Conservation (phyloP, 1,140 invertebrate species). For the Hypothenemus hampei region DNA sequence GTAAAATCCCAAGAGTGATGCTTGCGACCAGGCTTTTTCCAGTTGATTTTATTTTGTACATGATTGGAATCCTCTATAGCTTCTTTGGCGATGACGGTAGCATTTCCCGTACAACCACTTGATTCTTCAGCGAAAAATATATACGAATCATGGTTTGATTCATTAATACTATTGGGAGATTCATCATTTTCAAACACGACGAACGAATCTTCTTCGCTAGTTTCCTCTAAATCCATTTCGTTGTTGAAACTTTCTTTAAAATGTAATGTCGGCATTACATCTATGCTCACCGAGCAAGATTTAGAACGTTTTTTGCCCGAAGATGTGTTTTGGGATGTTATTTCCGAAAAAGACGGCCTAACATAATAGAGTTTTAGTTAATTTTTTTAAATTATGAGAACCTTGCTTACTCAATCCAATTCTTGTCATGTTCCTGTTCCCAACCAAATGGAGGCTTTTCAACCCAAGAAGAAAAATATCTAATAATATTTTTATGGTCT, state of each 20-base stretch:
- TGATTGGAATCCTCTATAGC: slow-evolving; percentile 27
- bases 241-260: slow-evolving; percentile 6
- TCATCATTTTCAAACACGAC: slow-evolving; percentile 53
- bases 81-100: slow-evolving; percentile 7
- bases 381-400: not conserved
- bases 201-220: slow-evolving; percentile 49
- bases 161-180: slow-evolving; percentile 1
- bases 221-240: slow-evolving; percentile 3
- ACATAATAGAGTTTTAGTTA: too few species aligned
- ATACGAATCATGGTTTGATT: slow-evolving; percentile 6
- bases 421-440: slow-evolving; percentile 74
- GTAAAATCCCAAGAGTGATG: slow-evolving; percentile 32
- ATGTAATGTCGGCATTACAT: slow-evolving; percentile 11
- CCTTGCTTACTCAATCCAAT: slow-evolving; percentile 47
- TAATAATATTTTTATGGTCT: slow-evolving; percentile 91
- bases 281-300: slow-evolving; percentile 27
- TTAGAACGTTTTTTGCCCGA: slow-evolving; percentile 13
- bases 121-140: slow-evolving; percentile 8
- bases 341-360: slow-evolving; percentile 6
- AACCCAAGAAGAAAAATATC: slow-evolving; percentile 92
- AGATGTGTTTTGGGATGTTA: not conserved
- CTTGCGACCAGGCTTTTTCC: slow-evolving; percentile 33
- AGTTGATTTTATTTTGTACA: slow-evolving; percentile 33
- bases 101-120: slow-evolving; percentile 1
- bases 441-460: slow-evolving; percentile 84